Evolutionary conservation across 2,113 vertebrate species (phyloP).

Genomic region (Toxostoma redivivum): DNA sequence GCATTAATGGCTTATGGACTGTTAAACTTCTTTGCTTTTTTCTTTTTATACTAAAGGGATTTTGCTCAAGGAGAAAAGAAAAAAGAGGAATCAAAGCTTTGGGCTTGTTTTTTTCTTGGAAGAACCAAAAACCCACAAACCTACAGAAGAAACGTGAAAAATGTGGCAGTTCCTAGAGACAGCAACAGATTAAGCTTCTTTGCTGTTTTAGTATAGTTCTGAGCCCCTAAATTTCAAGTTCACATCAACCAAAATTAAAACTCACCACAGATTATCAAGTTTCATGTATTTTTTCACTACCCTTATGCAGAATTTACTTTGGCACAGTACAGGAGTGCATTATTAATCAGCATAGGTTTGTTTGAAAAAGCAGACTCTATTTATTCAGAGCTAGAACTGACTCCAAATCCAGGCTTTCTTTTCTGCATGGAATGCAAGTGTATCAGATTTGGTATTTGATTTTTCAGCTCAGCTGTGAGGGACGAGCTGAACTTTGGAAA

Average conservation of each 20-base stretch:
- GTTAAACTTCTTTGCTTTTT: background rate
- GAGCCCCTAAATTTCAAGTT: background rate
- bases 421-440: background rate
- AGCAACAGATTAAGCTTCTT: background rate
- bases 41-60: background rate
- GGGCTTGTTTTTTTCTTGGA: background rate
- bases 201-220: background rate
- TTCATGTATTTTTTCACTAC: background rate
- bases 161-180: background rate
- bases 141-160: background rate
- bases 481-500: background rate
- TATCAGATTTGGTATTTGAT: constrained; percentile 25
- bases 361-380: constrained; percentile 40
- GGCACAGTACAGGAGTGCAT: background rate
- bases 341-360: constrained; percentile 46
- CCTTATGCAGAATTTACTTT: constrained; percentile 14
- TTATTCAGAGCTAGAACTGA: constrained; percentile 26
- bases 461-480: constrained; percentile 32
- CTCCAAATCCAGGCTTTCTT: constrained; percentile 33
- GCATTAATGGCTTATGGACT: background rate
- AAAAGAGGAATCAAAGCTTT: background rate
- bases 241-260: background rate
- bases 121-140: background rate
- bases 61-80: background rate
- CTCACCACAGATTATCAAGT: background rate